phyloP scores from a whole-genome alignment of 2,113 vertebrate species.

The Xiphorhynchus elegans region DNA sequence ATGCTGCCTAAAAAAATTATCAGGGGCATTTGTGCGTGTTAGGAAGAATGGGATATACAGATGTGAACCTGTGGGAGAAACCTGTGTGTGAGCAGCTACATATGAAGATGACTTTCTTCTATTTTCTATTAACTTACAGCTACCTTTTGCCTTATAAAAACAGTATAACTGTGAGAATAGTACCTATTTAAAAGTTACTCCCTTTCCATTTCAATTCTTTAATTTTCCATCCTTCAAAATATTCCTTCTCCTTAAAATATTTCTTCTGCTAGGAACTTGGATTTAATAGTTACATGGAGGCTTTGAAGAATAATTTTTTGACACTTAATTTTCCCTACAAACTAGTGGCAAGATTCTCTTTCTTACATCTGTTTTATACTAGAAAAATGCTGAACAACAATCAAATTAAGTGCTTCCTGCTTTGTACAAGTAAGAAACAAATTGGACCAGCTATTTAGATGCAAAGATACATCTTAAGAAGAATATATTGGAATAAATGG shows the following conservation, averaged over 20 bases:
- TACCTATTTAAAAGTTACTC: neutral
- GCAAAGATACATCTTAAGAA: conserved; percentile 69
- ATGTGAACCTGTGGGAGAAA: neutral
- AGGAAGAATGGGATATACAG: neutral
- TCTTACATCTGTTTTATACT: neutral
- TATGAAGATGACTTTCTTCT: neutral
- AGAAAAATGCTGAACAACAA: neutral
- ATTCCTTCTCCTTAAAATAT: neutral
- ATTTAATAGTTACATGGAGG: neutral
- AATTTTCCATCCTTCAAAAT: neutral
- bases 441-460: conserved; percentile 64
- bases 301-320: neutral
- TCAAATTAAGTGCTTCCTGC: neutral
- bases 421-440: conserved; percentile 1
- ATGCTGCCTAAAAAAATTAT: neutral
- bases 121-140: neutral
- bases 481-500: conserved; percentile 70
- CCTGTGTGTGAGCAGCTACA: neutral
- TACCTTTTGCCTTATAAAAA: neutral
- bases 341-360: neutral
- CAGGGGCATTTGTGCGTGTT: neutral
- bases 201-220: neutral
- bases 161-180: neutral
- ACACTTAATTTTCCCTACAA: neutral
- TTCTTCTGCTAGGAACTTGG: neutral